phyloP scores from a whole-genome alignment of 1,140 invertebrate species.

The Polypedilum pembai region DNA sequence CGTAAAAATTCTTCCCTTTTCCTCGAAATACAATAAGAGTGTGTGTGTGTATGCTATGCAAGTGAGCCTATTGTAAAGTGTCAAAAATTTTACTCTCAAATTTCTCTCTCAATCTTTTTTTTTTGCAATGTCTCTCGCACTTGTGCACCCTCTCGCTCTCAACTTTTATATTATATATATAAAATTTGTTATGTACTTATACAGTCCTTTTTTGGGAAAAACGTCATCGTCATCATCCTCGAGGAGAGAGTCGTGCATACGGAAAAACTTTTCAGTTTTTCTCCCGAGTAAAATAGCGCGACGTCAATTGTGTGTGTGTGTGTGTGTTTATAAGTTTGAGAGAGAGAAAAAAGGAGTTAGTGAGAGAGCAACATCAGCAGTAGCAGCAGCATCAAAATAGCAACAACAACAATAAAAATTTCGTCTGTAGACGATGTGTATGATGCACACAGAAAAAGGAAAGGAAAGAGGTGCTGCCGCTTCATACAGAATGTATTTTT shows the following conservation, averaged over 20 bases:
- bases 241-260: not conserved
- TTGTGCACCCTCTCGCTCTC: not conserved
- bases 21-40: not conserved
- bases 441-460: not conserved
- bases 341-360: not conserved
- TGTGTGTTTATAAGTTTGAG: not conserved
- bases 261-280: not conserved
- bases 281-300: not conserved
- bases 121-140: not conserved
- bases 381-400: not conserved
- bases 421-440: not conserved
- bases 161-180: not conserved
- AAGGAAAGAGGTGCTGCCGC: constrained; percentile 3
- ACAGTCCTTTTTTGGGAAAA: constrained; percentile 3
- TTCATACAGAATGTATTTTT: not conserved
- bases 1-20: not conserved
- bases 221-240: not conserved
- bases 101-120: not conserved
- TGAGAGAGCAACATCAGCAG: not conserved
- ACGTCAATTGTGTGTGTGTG: not conserved
- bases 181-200: not conserved
- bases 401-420: not conserved
- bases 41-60: not conserved
- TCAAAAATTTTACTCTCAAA: not conserved
- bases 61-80: not conserved